Conservation (phyloP, 2,888 invertebrate species). For the Trichogramma dendrolimi region DNA sequence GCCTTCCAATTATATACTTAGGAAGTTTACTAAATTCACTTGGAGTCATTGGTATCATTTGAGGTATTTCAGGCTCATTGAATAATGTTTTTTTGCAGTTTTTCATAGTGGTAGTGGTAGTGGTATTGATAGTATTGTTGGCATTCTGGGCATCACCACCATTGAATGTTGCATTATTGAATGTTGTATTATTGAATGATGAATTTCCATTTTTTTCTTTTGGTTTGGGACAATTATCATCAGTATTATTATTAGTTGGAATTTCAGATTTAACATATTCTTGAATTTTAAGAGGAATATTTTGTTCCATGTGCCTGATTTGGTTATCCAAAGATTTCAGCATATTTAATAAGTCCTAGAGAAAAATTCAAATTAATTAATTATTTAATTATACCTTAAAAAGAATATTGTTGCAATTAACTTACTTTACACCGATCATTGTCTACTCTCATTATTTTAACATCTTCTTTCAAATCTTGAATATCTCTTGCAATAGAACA, state of each 20-base stretch:
- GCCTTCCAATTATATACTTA: slow-evolving; percentile 45
- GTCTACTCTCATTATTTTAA: slow-evolving; percentile 31
- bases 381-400: slow-evolving; percentile 2
- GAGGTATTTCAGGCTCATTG: slow-evolving; percentile 36
- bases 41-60: slow-evolving; percentile 29
- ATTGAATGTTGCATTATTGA: slow-evolving; percentile 11
- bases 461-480: slow-evolving; percentile 24
- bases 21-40: slow-evolving; percentile 42
- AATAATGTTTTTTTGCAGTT: slow-evolving; percentile 44
- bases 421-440: slow-evolving; percentile 34
- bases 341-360: slow-evolving; percentile 25
- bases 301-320: slow-evolving; percentile 36
- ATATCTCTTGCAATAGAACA: slow-evolving; percentile 25
- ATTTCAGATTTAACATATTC: slow-evolving; percentile 24
- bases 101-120: slow-evolving; percentile 20
- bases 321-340: slow-evolving; percentile 30
- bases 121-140: neutral
- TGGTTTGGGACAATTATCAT: neutral
- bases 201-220: neutral
- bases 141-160: slow-evolving; percentile 9
- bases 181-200: neutral
- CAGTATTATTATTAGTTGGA: neutral
- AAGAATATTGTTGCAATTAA: slow-evolving; percentile 7
- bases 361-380: slow-evolving; percentile 21
- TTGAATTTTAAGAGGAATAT: slow-evolving; percentile 35